Conservation (phyloP, 2,113 vertebrate genomes). For the Tyrannus savana region DNA sequence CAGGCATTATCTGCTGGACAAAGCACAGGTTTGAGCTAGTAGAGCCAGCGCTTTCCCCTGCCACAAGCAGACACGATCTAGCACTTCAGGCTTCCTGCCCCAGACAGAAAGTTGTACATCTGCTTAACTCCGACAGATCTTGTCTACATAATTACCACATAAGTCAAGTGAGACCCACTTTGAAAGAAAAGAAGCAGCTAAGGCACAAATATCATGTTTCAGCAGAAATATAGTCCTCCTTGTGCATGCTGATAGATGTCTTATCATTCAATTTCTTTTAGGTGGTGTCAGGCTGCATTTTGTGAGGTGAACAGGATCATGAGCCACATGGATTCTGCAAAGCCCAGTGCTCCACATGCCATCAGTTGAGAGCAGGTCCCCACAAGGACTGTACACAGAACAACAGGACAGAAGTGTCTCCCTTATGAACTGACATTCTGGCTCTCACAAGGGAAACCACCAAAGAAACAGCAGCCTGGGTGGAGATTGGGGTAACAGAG, state of each 20-base stretch:
- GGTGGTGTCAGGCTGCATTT: not conserved
- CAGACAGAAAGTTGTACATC: not conserved
- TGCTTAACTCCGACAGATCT: not conserved
- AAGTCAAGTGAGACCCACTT: not conserved
- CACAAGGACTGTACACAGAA: fast-evolving
- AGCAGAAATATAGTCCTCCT: not conserved
- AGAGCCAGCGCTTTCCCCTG: not conserved
- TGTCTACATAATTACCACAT: not conserved
- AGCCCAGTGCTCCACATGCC: not conserved
- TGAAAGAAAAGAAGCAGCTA: not conserved
- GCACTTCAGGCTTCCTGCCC: not conserved
- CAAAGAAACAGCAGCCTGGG: not conserved
- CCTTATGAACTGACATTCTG: not conserved
- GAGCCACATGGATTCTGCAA: not conserved
- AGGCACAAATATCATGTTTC: not conserved
- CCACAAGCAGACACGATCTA: not conserved
- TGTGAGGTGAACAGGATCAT: not conserved
- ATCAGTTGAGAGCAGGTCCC: not conserved
- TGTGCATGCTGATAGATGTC: not conserved
- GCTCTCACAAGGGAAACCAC: not conserved
- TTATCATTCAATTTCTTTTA: not conserved
- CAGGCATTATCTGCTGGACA: not conserved
- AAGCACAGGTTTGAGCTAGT: not conserved
- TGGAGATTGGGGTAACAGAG: not conserved
- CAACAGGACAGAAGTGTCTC: not conserved